Base-by-base conservation (phyloP, 2,888 invertebrate genomes). In the Acholoe squamosa region DNA sequence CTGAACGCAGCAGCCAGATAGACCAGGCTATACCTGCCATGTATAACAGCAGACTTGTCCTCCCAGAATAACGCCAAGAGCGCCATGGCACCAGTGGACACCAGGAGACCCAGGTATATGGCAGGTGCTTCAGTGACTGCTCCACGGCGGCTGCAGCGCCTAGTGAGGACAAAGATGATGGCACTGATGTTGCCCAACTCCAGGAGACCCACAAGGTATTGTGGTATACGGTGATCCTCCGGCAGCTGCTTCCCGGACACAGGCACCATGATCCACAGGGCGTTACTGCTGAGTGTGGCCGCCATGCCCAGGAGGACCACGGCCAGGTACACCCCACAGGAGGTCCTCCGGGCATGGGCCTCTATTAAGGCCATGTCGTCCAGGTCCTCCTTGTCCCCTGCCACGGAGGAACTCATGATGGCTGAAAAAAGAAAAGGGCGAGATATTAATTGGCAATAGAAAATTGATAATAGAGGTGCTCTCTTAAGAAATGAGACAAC, bases 191-290 rank as follows among this genome's bases (percentile, higher is more conserved):
- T 89, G 10, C 90, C 90, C 33, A 77, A 28, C 80, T 92, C 91
- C 22, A 91, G 51, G 33, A 92, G 54, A 3, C 90, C 77, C 25
- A 92, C 84, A 25, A 92, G 52, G 76, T 91, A 92, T 7, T 88
- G 31, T 51, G 84, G 51, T 16, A 92, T 52, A 19, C 34, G 67
- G 16, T 34, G 33, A n/a, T 91, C 91, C 89, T 92, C 92, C 19
- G 92, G 92, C 52, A 90, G 28, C 31, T 84, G 54, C 25, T 52
- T 52, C 10, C 33, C 61, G 33, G 92, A 90, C 5, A 89, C 77
- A 22, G 92, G 92, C 22, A 92, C 71, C 76, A 91, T 77, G 10
- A 92, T 89, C 92, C 92, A 92, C 3, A 92, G 86, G n/a, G 91
- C 90, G 33, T 91, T 90, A 28, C 31, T 86, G 25, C 90, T 88